Conservation (phyloP, 2,888 invertebrate genomes). For the Drosophila tanythrix region DNA sequence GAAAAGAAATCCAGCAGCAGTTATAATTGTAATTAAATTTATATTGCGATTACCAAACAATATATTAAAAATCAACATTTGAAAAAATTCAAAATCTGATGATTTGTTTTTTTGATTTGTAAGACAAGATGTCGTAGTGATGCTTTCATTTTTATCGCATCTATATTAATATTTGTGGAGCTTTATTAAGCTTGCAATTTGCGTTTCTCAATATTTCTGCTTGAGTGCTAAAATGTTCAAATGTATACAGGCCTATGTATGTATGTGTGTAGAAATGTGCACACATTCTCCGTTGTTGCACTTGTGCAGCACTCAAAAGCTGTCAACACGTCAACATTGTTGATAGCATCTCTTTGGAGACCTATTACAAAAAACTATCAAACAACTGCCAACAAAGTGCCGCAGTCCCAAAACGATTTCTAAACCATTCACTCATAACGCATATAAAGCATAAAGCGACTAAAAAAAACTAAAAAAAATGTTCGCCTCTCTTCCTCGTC, state of each 20-base stretch:
- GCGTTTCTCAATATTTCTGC: background rate
- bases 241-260: background rate
- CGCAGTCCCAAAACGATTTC: conserved; percentile 72
- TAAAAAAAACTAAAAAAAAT: conserved; percentile 14
- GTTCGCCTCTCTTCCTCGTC: background rate
- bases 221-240: conserved; percentile 12
- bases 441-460: conserved; percentile 47
- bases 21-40: background rate
- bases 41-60: background rate
- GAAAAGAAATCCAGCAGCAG: background rate
- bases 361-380: conserved; percentile 57
- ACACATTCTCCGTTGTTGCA: conserved; percentile 48
- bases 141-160: background rate
- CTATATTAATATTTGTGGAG: background rate
- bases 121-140: background rate
- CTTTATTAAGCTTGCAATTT: background rate
- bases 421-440: conserved; percentile 69
- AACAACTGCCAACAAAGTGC: conserved; percentile 62
- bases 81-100: background rate
- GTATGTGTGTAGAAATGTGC: background rate
- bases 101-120: background rate
- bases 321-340: conserved; percentile 52
- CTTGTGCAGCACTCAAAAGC: conserved; percentile 46
- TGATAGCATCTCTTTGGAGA: conserved; percentile 63
- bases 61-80: background rate